Percentiles rank a stretch among this genome's conserved stretches.
These are phyloP conservation scores for Mythimna albipuncta DNA, from an alignment of 2,888 invertebrate species.

Conservation along the genomic window DNA sequence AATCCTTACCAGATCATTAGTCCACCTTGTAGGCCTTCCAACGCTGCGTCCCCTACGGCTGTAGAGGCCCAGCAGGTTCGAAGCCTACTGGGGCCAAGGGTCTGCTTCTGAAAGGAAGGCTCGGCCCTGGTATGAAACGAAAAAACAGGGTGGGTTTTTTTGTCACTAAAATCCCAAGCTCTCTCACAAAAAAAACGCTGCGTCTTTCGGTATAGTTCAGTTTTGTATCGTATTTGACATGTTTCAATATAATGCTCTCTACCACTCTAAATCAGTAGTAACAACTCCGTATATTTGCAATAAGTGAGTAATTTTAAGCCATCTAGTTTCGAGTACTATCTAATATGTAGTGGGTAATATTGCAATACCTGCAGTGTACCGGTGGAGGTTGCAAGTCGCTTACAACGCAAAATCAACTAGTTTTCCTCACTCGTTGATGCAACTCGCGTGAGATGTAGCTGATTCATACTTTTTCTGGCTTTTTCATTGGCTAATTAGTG, in stretches of 20 bases:
- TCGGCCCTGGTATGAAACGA: no score
- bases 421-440: slow-evolving; percentile 38
- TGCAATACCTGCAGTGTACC: slow-evolving; percentile 32
- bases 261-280: not conserved
- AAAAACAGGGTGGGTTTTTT: no score
- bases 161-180: no score
- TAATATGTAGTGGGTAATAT: slow-evolving; percentile 17
- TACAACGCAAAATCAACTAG: slow-evolving; percentile 49
- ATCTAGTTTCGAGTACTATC: slow-evolving; percentile 22
- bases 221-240: no score
- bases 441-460: slow-evolving; percentile 48
- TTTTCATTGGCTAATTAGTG: slow-evolving; percentile 27
- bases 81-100: no score
- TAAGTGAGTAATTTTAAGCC: slow-evolving; percentile 32
- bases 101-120: no score
- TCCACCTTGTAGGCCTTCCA: no score
- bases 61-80: no score
- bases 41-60: no score
- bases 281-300: slow-evolving; percentile 13
- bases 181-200: no score
- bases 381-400: slow-evolving; percentile 17
- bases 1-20: no score
- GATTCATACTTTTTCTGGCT: slow-evolving; percentile 43
- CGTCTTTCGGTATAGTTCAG: not conserved
- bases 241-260: not conserved